Conservation (phyloP, 2,888 invertebrate genomes). For the Gortyna flavago region DNA sequence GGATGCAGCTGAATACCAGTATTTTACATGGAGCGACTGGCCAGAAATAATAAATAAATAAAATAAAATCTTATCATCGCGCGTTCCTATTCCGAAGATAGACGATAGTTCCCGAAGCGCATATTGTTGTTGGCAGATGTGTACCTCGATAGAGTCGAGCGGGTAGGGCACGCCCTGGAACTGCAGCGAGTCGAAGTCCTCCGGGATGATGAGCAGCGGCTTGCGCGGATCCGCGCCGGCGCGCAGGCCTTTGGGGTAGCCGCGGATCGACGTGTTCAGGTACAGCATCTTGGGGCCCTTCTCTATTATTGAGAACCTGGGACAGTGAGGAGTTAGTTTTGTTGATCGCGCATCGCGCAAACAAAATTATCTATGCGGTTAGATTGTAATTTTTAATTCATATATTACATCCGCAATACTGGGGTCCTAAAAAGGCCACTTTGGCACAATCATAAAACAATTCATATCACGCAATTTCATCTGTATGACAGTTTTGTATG, state of each 20-base stretch:
- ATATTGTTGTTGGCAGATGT: not conserved
- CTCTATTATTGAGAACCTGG: conserved; percentile 80
- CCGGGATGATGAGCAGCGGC: conserved; percentile 93
- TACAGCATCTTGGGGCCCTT: conserved; percentile 94
- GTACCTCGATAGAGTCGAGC: conserved; percentile 91
- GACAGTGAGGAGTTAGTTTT: not conserved
- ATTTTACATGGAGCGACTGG: too few species aligned
- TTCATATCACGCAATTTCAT: too few species aligned
- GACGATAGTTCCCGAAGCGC: not conserved
- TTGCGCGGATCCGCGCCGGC: conserved; percentile 95
- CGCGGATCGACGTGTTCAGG: conserved; percentile 95
- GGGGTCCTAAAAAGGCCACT: too few species aligned
- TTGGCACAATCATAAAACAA: too few species aligned
- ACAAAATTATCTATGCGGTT: not conserved
- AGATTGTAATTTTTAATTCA: not conserved
- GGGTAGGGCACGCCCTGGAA: conserved; percentile 92
- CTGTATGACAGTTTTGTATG: too few species aligned
- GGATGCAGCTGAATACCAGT: too few species aligned
- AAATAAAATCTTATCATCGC: not conserved
- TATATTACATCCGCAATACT: not conserved
- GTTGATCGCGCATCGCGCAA: not conserved
- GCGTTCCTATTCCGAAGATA: not conserved
- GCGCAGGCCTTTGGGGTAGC: conserved; percentile 95
- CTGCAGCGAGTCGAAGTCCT: conserved; percentile 93
- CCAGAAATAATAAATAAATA: too few species aligned